Percentiles rank a stretch among this genome's conserved stretches.
Conservation (phyloP, 2,888 invertebrate genomes). For the Agrochola litura region DNA sequence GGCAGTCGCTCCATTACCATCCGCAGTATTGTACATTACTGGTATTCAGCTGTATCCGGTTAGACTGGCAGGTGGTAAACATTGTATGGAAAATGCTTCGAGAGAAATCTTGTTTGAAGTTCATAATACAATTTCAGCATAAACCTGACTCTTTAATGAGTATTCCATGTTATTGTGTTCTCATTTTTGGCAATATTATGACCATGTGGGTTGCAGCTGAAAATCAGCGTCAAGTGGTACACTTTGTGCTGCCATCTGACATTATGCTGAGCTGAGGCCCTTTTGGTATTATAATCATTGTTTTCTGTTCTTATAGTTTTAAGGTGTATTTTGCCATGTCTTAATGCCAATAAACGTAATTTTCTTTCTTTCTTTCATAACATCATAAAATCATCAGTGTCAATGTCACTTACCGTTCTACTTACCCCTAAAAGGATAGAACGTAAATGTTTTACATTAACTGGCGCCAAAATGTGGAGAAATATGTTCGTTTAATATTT, state of each 20-base stretch:
- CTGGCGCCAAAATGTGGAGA: background rate
- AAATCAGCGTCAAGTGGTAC: too few relatives aligned
- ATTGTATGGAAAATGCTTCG: background rate
- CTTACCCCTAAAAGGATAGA: constrained; percentile 7
- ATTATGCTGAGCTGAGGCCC: too few relatives aligned
- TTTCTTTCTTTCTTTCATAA: too few relatives aligned
- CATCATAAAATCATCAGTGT: background rate
- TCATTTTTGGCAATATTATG: background rate
- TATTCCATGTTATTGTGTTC: background rate
- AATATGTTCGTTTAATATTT: background rate
- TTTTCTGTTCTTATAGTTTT: too few relatives aligned
- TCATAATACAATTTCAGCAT: too few relatives aligned
- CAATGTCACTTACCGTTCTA: constrained; percentile 24
- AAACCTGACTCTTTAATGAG: background rate
- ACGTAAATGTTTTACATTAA: background rate
- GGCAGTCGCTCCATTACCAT: too few relatives aligned
- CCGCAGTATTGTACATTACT: too few relatives aligned
- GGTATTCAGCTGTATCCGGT: too few relatives aligned
- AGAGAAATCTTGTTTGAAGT: background rate
- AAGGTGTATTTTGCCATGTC: too few relatives aligned
- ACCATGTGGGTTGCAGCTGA: background rate
- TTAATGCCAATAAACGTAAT: too few relatives aligned
- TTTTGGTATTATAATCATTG: too few relatives aligned
- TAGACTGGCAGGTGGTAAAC: background rate
- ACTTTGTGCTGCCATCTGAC: too few relatives aligned